Evolutionary conservation across 1,140 invertebrate species (phyloP).

Genomic region (Trialeurodes vaporariorum): DNA sequence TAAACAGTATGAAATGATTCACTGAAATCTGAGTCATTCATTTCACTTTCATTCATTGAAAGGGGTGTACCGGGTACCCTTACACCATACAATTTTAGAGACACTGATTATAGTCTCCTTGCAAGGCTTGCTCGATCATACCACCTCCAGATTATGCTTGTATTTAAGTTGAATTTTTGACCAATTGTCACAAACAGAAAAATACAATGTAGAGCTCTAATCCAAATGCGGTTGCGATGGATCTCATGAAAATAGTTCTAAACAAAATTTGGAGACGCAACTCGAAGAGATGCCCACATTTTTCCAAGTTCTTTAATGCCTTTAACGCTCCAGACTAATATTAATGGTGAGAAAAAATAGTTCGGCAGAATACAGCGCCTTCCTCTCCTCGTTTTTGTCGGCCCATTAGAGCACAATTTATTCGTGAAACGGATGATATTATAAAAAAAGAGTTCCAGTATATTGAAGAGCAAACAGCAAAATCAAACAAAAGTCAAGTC

Average conservation of each 20-base stretch:
- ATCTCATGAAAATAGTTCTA: constrained; percentile 7
- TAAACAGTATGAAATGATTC: constrained; percentile 14
- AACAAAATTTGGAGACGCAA: constrained; percentile 15
- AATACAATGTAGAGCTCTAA: background rate
- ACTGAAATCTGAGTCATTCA: constrained; percentile 11
- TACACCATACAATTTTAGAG: constrained; percentile 5
- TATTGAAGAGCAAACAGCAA: background rate
- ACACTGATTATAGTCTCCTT: background rate
- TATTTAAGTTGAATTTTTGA: background rate
- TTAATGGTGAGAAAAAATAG: constrained; percentile 10
- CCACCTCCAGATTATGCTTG: background rate
- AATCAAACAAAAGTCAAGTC: too few relatives aligned
- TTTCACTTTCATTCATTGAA: constrained; percentile 6
- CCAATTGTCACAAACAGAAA: background rate
- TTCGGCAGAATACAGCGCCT: constrained; percentile 14
- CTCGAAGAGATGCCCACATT: constrained; percentile 6
- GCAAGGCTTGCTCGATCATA: background rate
- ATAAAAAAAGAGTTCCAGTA: background rate
- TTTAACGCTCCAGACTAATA: constrained; percentile 7
- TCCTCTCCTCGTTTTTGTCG: constrained; percentile 15
- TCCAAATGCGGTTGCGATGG: constrained; percentile 13
- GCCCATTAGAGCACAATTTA: constrained; percentile 5
- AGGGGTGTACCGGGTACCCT: constrained; percentile 8
- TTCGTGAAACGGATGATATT: background rate
- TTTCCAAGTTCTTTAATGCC: constrained; percentile 14